Percentiles rank a stretch among this genome's conserved stretches.
Conservation (phyloP, 2,113 vertebrate species). For the Fulmarus glacialis region DNA sequence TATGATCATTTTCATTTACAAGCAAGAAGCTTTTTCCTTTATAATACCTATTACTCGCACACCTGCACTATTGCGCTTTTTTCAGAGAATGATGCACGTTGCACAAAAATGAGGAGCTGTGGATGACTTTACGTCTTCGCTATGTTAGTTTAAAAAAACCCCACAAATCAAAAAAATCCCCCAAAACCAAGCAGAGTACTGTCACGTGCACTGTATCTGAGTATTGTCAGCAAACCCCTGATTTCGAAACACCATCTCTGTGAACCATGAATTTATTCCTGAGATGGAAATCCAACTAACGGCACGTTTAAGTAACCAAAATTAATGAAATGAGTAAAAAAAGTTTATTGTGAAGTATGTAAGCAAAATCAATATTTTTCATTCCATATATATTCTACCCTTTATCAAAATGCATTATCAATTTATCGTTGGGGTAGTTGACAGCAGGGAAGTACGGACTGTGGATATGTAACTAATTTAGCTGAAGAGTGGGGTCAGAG, state of each 20-base stretch:
- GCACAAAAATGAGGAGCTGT: not conserved
- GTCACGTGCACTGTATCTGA: not conserved
- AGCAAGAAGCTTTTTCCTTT: not conserved
- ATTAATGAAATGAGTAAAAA: not conserved
- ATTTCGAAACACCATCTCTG: not conserved
- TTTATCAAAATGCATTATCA: not conserved
- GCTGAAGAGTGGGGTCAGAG: not conserved
- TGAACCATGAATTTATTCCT: not conserved
- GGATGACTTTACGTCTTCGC: not conserved
- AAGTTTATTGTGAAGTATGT: not conserved
- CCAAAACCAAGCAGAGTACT: not conserved
- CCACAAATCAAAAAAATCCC: not conserved
- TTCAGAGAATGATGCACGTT: not conserved
- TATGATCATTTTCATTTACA: not conserved
- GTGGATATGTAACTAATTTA: conserved; percentile 59
- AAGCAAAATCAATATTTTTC: not conserved
- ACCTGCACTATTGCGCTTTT: not conserved
- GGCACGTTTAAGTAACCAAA: not conserved
- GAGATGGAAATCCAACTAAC: not conserved
- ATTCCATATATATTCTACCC: not conserved
- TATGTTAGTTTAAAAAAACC: not conserved
- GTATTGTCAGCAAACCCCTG: not conserved
- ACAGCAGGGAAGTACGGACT: conserved; percentile 41
- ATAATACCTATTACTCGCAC: not conserved
- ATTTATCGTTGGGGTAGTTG: not conserved